These are phyloP conservation scores for Dioctria rufipes DNA, from an alignment of 2,888 invertebrate species.

Conservation along the genomic window DNA sequence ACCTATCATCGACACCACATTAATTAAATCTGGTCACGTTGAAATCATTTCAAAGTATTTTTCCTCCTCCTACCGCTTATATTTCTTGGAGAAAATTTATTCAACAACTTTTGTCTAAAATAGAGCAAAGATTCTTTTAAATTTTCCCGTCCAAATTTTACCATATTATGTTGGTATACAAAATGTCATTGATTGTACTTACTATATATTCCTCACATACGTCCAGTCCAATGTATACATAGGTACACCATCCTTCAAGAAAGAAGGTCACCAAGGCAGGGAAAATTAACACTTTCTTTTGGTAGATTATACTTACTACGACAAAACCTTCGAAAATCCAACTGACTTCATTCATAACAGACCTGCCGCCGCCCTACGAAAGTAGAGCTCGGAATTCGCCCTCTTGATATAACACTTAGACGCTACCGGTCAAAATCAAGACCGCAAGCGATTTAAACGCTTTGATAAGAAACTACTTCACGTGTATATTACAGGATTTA, in stretches of 20 bases:
- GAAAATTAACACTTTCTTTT: background rate
- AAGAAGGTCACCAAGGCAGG: background rate
- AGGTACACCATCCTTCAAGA: background rate
- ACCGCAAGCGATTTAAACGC: conserved; percentile 56
- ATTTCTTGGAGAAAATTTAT: background rate
- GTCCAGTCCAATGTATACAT: background rate
- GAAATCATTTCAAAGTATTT: background rate
- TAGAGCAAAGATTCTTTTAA: background rate
- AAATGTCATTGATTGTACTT: background rate
- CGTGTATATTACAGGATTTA: conserved; percentile 28
- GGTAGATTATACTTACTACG: background rate
- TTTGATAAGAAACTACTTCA: conserved; percentile 48
- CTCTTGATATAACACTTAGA: conserved; percentile 40
- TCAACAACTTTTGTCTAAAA: background rate
- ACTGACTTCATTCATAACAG: conserved; percentile 53
- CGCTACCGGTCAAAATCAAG: conserved; percentile 58
- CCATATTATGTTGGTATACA: background rate
- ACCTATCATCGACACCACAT: conserved; percentile 1
- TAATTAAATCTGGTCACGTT: conserved; percentile 42
- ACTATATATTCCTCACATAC: background rate
- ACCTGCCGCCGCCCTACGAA: background rate
- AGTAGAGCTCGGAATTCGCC: background rate
- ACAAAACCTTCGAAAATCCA: conserved; percentile 26
- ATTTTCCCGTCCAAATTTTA: background rate
- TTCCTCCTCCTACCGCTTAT: background rate